Evolutionary conservation across 2,888 invertebrate genomes (phyloP).

Genomic region (Callyntrura sp.): DNA sequence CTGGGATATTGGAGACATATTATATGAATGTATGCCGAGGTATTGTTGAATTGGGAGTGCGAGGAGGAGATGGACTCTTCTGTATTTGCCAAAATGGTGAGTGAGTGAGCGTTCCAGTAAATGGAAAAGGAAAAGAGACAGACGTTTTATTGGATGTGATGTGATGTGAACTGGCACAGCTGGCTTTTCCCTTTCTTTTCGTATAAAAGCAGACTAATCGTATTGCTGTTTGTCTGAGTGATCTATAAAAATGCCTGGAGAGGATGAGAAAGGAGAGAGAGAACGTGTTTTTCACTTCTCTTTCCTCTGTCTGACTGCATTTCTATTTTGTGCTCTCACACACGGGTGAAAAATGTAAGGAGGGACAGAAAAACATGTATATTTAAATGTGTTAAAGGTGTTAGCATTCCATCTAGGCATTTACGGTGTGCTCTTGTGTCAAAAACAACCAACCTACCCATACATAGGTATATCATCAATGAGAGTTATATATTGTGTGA

Average conservation of each 20-base stretch:
- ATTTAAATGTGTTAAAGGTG: neutral
- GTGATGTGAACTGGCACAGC: constrained; percentile 78
- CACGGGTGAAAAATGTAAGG: constrained; percentile 5
- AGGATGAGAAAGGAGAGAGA: constrained; percentile 32
- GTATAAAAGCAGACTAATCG: neutral
- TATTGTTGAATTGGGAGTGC: neutral
- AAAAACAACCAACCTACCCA: too few species aligned
- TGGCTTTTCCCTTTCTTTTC: constrained; percentile 60
- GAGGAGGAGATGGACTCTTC: constrained; percentile 29
- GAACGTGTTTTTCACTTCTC: constrained; percentile 43
- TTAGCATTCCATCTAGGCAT: neutral
- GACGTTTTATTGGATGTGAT: constrained; percentile 77
- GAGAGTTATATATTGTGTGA: too few species aligned
- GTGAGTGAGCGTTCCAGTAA: constrained; percentile 66
- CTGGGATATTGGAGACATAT: too few species aligned
- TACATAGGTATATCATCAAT: too few species aligned
- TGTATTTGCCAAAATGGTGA: constrained; percentile 62
- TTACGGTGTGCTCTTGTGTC: too few species aligned
- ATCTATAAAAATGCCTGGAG: constrained; percentile 36
- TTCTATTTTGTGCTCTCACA: neutral
- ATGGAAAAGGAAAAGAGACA: constrained; percentile 68
- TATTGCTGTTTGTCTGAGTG: constrained; percentile 14
- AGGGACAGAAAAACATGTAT: neutral
- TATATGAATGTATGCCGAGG: neutral
- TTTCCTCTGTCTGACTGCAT: neutral